phyloP scores from a whole-genome alignment of 1,140 invertebrate species.

The Goniozus legneri region DNA sequence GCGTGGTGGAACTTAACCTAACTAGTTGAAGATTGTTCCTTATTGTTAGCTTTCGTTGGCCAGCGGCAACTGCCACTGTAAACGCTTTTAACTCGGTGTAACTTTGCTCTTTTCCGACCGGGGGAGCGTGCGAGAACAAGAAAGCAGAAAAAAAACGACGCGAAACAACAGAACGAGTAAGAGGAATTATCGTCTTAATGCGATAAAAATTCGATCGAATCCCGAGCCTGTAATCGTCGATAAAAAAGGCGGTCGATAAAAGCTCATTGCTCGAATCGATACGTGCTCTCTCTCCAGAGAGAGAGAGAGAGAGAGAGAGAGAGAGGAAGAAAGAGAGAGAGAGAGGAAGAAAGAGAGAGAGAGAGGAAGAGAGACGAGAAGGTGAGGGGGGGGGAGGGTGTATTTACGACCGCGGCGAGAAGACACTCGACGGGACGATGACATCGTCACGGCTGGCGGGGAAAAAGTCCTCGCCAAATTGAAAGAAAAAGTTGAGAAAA shows the following conservation, averaged over 20 bases:
- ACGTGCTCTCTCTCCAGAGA: no score
- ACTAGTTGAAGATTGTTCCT: slow-evolving; percentile 37
- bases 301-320: background rate
- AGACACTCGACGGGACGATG: slow-evolving; percentile 6
- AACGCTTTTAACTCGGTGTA: slow-evolving; percentile 14
- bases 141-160: no score
- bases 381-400: slow-evolving; percentile 1
- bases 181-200: no score
- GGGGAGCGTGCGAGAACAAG: background rate
- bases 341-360: slow-evolving; percentile 9
- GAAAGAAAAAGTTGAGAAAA: slow-evolving; percentile 13
- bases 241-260: no score
- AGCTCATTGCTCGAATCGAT: no score
- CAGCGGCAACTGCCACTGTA: slow-evolving; percentile 24
- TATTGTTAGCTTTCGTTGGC: slow-evolving; percentile 39
- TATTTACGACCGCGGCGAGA: slow-evolving; percentile 8
- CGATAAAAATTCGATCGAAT: no score
- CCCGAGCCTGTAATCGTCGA: no score
- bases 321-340: slow-evolving; percentile 14
- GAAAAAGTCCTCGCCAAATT: no score
- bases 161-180: no score
- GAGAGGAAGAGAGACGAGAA: slow-evolving; percentile 21
- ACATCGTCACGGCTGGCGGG: slow-evolving; percentile 6
- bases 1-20: slow-evolving; percentile 41
- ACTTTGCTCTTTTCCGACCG: background rate